These are phyloP conservation scores for Acridotheres tristis DNA, from an alignment of 2,797 vertebrate genomes.

Conservation along the genomic window DNA sequence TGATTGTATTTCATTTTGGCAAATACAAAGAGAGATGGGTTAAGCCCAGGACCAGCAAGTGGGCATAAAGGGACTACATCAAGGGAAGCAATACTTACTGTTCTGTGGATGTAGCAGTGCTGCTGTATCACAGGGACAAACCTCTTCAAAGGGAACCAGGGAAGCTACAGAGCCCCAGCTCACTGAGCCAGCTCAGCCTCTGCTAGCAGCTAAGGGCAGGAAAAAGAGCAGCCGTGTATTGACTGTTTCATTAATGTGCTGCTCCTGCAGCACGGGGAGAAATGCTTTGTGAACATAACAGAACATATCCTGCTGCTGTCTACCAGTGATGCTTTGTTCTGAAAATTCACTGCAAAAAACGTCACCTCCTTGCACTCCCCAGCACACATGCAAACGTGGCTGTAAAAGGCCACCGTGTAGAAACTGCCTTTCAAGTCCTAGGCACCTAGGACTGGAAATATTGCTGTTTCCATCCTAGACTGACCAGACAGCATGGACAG, in stretches of 20 bases:
- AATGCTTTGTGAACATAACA: not conserved
- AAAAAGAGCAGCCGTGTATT: slow-evolving; percentile 59
- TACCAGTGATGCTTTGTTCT: not conserved
- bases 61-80: not conserved
- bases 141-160: slow-evolving; percentile 68
- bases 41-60: not conserved
- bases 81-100: slow-evolving; percentile 48
- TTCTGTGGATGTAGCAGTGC: slow-evolving; percentile 42
- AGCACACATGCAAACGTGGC: accelerated
- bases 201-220: slow-evolving; percentile 76
- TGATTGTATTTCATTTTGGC: not conserved
- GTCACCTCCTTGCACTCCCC: not conserved
- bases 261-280: slow-evolving; percentile 23
- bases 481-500: not conserved
- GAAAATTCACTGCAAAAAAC: not conserved
- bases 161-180: slow-evolving; percentile 75
- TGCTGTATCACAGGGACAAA: slow-evolving; percentile 75
- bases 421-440: not conserved
- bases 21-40: not conserved
- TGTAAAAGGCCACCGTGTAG: not conserved
- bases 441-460: not conserved
- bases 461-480: not conserved
- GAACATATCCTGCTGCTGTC: not conserved
- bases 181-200: slow-evolving; percentile 80
- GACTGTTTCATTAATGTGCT: slow-evolving; percentile 71